phyloP scores from a whole-genome alignment of 1,140 invertebrate species.

The Leptonema lineaticorne region DNA sequence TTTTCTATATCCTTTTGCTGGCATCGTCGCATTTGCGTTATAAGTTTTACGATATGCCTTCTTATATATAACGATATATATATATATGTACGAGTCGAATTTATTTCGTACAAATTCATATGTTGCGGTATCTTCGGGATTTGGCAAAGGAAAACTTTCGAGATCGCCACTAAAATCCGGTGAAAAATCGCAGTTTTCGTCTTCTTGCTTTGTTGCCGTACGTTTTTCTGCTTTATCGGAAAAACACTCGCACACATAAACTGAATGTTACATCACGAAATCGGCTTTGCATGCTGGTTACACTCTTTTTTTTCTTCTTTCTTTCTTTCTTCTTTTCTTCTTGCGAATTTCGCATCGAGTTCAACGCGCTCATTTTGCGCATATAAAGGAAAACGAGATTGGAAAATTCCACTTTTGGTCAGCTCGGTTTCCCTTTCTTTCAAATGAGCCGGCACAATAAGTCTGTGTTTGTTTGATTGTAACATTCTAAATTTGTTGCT shows the following conservation, averaged over 20 bases:
- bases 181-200: conserved; percentile 12
- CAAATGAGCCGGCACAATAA: background rate
- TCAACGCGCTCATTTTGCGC: background rate
- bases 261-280: conserved; percentile 11
- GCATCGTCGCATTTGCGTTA: no score
- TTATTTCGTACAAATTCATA: background rate
- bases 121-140: conserved; percentile 1
- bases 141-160: background rate
- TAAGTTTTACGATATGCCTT: no score
- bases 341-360: background rate
- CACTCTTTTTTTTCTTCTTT: no score
- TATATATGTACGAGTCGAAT: background rate
- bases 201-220: conserved; percentile 9
- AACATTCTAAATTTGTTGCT: no score
- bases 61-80: no score
- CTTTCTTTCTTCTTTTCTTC: no score
- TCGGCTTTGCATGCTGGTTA: background rate
- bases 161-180: conserved; percentile 12
- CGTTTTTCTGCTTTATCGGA: conserved; percentile 8
- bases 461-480: no score
- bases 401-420: conserved; percentile 6
- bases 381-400: conserved; percentile 3
- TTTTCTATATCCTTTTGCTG: background rate
- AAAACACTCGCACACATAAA: conserved; percentile 3
- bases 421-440: background rate